phyloP scores from a whole-genome alignment of 37 sponge, comb jelly and placozoan species.

The Haliclona indistincta region DNA sequence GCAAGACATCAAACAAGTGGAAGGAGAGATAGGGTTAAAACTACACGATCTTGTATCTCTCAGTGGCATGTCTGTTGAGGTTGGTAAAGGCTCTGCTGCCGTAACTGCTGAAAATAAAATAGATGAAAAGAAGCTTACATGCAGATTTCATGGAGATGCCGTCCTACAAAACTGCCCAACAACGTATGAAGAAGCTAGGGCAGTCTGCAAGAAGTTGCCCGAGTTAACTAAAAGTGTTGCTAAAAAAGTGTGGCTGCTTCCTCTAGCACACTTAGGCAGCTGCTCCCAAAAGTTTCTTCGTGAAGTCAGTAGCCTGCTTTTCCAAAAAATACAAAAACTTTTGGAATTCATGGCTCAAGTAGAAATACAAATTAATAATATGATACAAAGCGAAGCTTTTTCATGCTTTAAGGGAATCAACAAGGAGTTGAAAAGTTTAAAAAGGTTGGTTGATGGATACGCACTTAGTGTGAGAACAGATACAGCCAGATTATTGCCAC shows the following conservation, averaged over 20 bases:
- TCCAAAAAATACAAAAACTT: conserved; percentile 6
- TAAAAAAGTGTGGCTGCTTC: conserved; percentile 10
- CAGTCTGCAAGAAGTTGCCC: conserved; percentile 12
- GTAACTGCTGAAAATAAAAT: neutral
- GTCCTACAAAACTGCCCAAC: conserved; percentile 5
- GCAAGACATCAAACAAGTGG: neutral
- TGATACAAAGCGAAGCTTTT: neutral
- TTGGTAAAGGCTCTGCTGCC: no score
- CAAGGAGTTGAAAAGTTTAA: neutral
- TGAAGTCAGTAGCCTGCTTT: no score
- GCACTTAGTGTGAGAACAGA: no score
- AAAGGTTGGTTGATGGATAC: neutral
- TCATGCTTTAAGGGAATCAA: neutral
- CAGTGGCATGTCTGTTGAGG: neutral
- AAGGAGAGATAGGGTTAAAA: neutral
- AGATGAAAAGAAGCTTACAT: conserved; percentile 6
- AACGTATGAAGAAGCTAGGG: conserved; percentile 12
- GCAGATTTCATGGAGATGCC: conserved; percentile 26
- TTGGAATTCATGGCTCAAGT: neutral
- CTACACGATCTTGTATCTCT: conserved; percentile 11
- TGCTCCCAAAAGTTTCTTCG: neutral
- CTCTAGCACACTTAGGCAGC: conserved; percentile 4
- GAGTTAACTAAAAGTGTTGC: neutral
- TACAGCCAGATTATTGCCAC: no score
- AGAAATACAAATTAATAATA: conserved; percentile 3